These are phyloP conservation scores for Paratrypauchen microcephalus DNA, from an alignment of 2,797 vertebrate species.

Conservation along the genomic window DNA sequence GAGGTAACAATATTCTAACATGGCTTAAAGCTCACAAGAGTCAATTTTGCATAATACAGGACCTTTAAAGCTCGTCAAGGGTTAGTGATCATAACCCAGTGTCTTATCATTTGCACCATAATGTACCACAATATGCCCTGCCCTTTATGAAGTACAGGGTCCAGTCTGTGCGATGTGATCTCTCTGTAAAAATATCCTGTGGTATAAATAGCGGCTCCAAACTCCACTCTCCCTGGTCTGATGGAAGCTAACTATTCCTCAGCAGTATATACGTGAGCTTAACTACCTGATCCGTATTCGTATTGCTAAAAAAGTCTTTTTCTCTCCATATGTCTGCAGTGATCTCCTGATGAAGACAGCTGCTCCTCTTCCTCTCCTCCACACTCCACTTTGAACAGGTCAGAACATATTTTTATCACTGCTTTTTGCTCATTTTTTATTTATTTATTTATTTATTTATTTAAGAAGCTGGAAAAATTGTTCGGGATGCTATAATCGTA, in stretches of 20 bases:
- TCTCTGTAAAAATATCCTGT: conserved; percentile 3
- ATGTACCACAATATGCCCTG: background rate
- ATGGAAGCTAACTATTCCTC: background rate
- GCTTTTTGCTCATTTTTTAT: too few species aligned
- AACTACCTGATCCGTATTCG: background rate
- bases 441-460: too few species aligned
- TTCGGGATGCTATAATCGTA: background rate
- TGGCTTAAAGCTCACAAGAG: too few species aligned
- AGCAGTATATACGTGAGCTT: background rate
- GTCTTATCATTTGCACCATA: background rate
- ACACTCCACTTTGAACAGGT: conserved; percentile 10
- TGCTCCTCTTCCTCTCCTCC: conserved; percentile 12
- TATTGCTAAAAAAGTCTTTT: background rate
- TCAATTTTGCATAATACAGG: too few species aligned
- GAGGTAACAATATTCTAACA: too few species aligned
- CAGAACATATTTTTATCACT: background rate
- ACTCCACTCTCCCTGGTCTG: background rate
- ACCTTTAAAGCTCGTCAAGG: too few species aligned
- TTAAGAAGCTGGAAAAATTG: too few species aligned
- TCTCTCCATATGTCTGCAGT: background rate
- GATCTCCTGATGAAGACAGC: conserved; percentile 15
- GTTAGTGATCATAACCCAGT: background rate
- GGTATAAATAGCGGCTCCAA: conserved; percentile 2
- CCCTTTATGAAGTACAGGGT: background rate
- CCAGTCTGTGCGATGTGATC: conserved; percentile 6